Conservation (phyloP, 2,888 invertebrate genomes). For the Euproctis similis region DNA sequence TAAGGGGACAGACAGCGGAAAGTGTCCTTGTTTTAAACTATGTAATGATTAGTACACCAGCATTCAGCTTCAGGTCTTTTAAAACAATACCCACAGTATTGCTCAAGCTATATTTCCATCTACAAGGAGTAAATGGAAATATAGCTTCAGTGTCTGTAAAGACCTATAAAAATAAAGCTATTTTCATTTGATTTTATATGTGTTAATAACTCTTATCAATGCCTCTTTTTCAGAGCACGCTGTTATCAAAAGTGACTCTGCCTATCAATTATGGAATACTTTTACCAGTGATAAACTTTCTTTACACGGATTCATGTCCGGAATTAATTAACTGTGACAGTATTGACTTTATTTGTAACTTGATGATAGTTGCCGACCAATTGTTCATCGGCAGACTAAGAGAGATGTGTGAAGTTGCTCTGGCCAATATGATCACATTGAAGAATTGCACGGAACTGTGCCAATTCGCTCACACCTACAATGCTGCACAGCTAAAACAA, state of each 20-base stretch:
- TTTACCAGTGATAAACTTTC: slow-evolving; percentile 81
- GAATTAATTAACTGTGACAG: slow-evolving; percentile 77
- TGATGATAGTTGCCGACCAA: slow-evolving; percentile 87
- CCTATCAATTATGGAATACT: slow-evolving; percentile 78
- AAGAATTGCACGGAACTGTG: slow-evolving; percentile 86
- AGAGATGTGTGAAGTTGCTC: slow-evolving; percentile 81
- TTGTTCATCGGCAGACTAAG: slow-evolving; percentile 82
- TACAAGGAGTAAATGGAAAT: no score
- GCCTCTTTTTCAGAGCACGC: slow-evolving; percentile 63
- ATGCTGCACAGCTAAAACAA: slow-evolving; percentile 81
- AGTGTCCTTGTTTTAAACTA: no score
- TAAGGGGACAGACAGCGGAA: no score
- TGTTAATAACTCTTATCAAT: no score
- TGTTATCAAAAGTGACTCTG: slow-evolving; percentile 68
- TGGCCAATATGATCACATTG: slow-evolving; percentile 80
- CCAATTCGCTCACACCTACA: slow-evolving; percentile 84
- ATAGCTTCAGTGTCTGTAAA: no score
- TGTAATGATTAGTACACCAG: no score
- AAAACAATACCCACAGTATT: no score
- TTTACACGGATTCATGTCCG: slow-evolving; percentile 82
- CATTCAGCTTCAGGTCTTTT: no score
- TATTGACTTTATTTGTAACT: slow-evolving; percentile 82
- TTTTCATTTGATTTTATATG: no score
- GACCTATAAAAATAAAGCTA: no score
- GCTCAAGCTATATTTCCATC: no score